phyloP scores from a whole-genome alignment of 1,140 invertebrate species.

The Aphelenchoides avenae region DNA sequence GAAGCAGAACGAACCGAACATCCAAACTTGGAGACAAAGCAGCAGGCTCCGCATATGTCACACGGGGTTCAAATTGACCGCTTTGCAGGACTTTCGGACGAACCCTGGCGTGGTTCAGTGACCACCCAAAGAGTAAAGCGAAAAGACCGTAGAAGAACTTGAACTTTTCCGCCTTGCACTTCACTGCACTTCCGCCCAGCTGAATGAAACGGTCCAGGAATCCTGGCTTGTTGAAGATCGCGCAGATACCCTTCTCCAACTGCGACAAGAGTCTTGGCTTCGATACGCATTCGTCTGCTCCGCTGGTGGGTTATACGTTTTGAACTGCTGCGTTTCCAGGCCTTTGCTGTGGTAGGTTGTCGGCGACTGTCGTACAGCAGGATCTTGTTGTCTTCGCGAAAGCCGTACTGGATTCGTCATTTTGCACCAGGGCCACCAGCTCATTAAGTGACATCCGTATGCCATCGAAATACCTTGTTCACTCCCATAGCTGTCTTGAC shows the following conservation, averaged over 20 bases:
- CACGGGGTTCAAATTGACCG: too few relatives aligned
- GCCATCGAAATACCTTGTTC: conserved; percentile 23
- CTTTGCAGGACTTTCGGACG: too few relatives aligned
- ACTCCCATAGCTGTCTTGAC: conserved; percentile 62
- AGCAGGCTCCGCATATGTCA: too few relatives aligned
- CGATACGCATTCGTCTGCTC: conserved; percentile 67
- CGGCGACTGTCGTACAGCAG: conserved; percentile 66
- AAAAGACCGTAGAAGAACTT: conserved; percentile 68
- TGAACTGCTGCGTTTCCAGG: conserved; percentile 73
- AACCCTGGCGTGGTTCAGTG: too few relatives aligned
- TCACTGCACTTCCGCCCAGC: conserved; percentile 77
- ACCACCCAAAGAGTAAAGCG: too few relatives aligned
- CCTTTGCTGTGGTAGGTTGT: conserved; percentile 64
- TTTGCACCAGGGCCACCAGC: conserved; percentile 31
- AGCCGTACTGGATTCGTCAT: conserved; percentile 60
- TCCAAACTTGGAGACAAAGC: too few relatives aligned
- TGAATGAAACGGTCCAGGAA: conserved; percentile 70
- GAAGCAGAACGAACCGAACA: too few relatives aligned
- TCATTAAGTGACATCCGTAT: conserved; percentile 13
- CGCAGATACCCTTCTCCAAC: conserved; percentile 67
- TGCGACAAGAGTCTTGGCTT: conserved; percentile 58
- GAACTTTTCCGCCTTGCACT: conserved; percentile 70
- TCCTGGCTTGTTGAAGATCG: conserved; percentile 69
- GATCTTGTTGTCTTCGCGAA: conserved; percentile 70
- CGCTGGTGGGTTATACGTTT: conserved; percentile 67